phyloP scores from a whole-genome alignment of 2,888 invertebrate species.

The Synergus japonicus region DNA sequence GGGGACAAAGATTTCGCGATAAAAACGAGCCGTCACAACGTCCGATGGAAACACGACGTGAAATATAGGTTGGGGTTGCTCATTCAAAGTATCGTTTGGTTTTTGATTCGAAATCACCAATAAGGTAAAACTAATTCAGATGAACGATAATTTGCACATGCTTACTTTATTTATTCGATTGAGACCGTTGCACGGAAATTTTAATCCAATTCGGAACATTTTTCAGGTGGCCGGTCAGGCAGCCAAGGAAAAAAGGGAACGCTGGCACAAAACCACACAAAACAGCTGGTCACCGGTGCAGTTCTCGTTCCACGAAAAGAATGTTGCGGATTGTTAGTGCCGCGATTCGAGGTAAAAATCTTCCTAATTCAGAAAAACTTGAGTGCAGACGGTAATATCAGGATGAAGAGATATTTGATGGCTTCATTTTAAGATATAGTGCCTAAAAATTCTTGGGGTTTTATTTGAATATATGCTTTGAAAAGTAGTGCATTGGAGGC shows the following conservation, averaged over 20 bases:
- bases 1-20: background rate
- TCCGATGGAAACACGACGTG: slow-evolving; percentile 15
- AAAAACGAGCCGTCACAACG: slow-evolving; percentile 8
- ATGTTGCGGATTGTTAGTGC: slow-evolving; percentile 68
- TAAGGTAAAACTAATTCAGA: background rate
- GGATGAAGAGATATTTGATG: background rate
- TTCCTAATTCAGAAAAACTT: background rate
- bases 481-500: background rate
- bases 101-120: slow-evolving; percentile 1
- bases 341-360: slow-evolving; percentile 61
- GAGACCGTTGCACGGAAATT: slow-evolving; percentile 76
- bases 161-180: slow-evolving; percentile 71
- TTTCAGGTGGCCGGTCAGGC: slow-evolving; percentile 71
- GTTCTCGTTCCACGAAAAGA: slow-evolving; percentile 58
- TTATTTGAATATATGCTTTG: background rate
- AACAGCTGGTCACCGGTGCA: slow-evolving; percentile 68
- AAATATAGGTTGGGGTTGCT: slow-evolving; percentile 32
- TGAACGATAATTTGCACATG: slow-evolving; percentile 25
- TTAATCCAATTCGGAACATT: slow-evolving; percentile 77
- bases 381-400: background rate
- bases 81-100: background rate
- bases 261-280: slow-evolving; percentile 65
- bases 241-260: slow-evolving; percentile 57
- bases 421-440: background rate
- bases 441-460: background rate